Conservation (phyloP, 2,113 vertebrate genomes). For the Terrapene triunguis region DNA sequence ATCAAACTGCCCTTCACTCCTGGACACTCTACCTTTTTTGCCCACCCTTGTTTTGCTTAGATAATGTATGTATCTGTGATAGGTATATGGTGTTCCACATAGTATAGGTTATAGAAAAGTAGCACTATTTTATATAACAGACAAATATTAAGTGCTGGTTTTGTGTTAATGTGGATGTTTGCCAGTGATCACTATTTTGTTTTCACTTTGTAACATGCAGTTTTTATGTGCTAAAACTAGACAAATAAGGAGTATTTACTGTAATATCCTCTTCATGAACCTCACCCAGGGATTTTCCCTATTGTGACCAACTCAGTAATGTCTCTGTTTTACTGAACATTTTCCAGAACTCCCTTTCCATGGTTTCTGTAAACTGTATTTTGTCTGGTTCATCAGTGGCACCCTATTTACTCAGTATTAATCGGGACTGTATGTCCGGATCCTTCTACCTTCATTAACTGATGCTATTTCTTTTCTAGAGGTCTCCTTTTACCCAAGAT, state of each 20-base stretch:
- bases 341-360: background rate
- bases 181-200: background rate
- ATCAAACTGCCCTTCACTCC: background rate
- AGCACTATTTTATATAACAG: background rate
- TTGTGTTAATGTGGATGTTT: background rate
- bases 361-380: background rate
- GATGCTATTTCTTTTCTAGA: conserved; percentile 70
- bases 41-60: background rate
- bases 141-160: background rate
- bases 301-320: background rate
- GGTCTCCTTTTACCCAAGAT: conserved; percentile 87
- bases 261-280: background rate
- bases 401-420: background rate
- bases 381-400: background rate
- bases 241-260: background rate
- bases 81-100: background rate
- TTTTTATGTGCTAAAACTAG: background rate
- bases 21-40: background rate
- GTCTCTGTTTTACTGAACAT: background rate
- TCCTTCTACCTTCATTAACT: background rate
- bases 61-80: background rate
- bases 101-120: background rate
- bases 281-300: background rate
- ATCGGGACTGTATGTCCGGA: background rate
- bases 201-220: background rate